Evolutionary conservation across 2,888 invertebrate species (phyloP).

Genomic region (Atethmia centrago): DNA sequence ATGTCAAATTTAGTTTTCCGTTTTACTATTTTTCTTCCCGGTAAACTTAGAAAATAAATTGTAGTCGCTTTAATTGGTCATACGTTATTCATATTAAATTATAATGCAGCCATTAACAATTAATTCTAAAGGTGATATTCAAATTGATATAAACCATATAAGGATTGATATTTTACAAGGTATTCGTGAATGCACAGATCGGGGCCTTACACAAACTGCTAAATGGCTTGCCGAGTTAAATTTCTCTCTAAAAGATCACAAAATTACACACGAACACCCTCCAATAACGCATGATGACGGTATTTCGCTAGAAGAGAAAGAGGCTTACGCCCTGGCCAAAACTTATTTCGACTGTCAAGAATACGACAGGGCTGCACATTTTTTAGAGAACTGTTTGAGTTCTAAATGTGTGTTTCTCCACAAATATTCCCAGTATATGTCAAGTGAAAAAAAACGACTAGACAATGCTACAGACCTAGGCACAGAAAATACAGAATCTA

Average conservation of each 20-base stretch:
- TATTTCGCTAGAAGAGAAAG: constrained; percentile 91
- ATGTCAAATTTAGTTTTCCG: constrained; percentile 36
- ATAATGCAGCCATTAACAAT: constrained; percentile 80
- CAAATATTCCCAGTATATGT: constrained; percentile 96
- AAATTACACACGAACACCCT: constrained; percentile 89
- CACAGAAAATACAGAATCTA: constrained; percentile 83
- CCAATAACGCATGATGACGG: constrained; percentile 81
- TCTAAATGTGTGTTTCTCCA: constrained; percentile 95
- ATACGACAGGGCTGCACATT: constrained; percentile 96
- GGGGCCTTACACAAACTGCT: constrained; percentile 94
- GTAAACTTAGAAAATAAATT: constrained; percentile 15
- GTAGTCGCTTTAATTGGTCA: constrained; percentile 6
- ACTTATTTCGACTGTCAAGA: constrained; percentile 97
- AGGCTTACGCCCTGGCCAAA: constrained; percentile 94
- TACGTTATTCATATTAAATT: constrained; percentile 4
- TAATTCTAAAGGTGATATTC: constrained; percentile 82
- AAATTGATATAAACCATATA: constrained; percentile 86
- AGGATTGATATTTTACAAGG: constrained; percentile 84
- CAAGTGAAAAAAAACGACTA: constrained; percentile 96
- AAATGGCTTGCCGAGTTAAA: constrained; percentile 98
- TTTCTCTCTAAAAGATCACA: constrained; percentile 93
- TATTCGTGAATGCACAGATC: constrained; percentile 93
- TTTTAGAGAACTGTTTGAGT: constrained; percentile 93
- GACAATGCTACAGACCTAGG: constrained; percentile 92
- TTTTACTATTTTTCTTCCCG: constrained; percentile 28